Conservation (phyloP, 1,140 invertebrate species). For the Aphaenogaster floridana region DNA sequence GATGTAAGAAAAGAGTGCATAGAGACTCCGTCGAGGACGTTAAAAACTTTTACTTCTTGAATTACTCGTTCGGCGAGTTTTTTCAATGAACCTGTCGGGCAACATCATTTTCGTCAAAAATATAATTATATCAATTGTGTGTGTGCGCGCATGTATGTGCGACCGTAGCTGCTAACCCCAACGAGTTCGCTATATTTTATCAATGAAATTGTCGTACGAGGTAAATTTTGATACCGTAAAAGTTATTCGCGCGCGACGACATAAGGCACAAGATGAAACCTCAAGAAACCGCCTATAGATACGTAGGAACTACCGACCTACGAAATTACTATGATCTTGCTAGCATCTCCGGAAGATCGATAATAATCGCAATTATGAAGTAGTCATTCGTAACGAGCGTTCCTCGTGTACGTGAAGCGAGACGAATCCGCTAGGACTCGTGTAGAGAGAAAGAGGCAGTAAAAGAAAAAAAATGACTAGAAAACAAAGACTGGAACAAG, state of each 20-base stretch:
- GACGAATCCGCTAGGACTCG: slow-evolving; percentile 34
- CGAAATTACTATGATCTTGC: slow-evolving; percentile 63
- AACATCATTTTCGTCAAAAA: slow-evolving; percentile 53
- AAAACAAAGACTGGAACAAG: not conserved
- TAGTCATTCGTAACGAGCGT: slow-evolving; percentile 58
- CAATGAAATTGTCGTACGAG: not conserved
- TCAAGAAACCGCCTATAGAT: slow-evolving; percentile 42
- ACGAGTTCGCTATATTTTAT: slow-evolving; percentile 15
- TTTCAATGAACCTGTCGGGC: slow-evolving; percentile 39
- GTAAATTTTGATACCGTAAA: slow-evolving; percentile 7
- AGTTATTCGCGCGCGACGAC: not conserved
- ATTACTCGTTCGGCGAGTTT: slow-evolving; percentile 46
- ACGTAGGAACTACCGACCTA: slow-evolving; percentile 29
- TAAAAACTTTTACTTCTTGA: slow-evolving; percentile 31
- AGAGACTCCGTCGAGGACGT: not conserved
- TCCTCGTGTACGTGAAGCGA: slow-evolving; percentile 47
- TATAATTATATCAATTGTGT: slow-evolving; percentile 44
- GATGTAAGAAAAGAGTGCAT: not conserved
- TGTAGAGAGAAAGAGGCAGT: not conserved
- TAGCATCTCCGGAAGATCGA: slow-evolving; percentile 64
- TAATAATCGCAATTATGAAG: slow-evolving; percentile 69
- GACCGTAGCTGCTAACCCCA: not conserved
- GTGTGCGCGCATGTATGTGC: not conserved
- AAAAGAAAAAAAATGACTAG: not conserved
- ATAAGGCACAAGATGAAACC: not conserved